phyloP scores from a whole-genome alignment of 2,888 invertebrate genomes.

The Hecatera dysodea region DNA sequence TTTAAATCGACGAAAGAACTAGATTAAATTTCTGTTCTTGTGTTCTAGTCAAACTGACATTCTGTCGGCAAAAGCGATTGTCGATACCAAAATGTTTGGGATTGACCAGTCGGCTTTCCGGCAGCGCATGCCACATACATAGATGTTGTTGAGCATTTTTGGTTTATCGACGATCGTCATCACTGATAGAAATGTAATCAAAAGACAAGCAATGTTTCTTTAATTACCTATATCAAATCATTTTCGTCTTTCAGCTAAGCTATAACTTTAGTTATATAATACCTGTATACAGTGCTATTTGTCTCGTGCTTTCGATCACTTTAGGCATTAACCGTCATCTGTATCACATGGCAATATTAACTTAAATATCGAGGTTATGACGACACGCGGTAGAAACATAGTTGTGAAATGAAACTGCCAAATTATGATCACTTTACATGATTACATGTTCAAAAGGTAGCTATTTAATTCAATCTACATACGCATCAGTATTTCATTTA shows the following conservation, averaged over 20 bases:
- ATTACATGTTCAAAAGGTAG: slow-evolving; percentile 19
- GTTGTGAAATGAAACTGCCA: slow-evolving; percentile 42
- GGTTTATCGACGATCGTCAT: not conserved
- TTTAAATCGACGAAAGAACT: not conserved
- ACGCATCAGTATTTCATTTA: not conserved
- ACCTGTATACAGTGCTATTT: not conserved
- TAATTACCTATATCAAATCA: not conserved
- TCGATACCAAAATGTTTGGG: not conserved
- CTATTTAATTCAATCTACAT: slow-evolving; percentile 9
- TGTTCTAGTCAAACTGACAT: not conserved
- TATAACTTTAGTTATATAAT: slow-evolving; percentile 1
- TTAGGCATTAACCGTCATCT: not conserved
- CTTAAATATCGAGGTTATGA: not conserved
- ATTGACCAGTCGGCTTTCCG: not conserved
- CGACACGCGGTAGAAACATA: slow-evolving; percentile 19
- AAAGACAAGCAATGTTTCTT: slow-evolving; percentile 5
- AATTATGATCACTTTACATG: slow-evolving; percentile 38
- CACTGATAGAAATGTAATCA: not conserved
- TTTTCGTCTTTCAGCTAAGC: not conserved
- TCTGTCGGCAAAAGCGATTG: too few species aligned
- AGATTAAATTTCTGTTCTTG: not conserved
- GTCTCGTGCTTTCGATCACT: slow-evolving; percentile 11
- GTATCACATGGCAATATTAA: slow-evolving; percentile 19
- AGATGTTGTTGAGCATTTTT: not conserved
- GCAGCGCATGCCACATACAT: not conserved